These are phyloP conservation scores for Agelas oroides DNA, from an alignment of 37 sponge, comb jelly and placozoan genomes.

Conservation along the genomic window DNA sequence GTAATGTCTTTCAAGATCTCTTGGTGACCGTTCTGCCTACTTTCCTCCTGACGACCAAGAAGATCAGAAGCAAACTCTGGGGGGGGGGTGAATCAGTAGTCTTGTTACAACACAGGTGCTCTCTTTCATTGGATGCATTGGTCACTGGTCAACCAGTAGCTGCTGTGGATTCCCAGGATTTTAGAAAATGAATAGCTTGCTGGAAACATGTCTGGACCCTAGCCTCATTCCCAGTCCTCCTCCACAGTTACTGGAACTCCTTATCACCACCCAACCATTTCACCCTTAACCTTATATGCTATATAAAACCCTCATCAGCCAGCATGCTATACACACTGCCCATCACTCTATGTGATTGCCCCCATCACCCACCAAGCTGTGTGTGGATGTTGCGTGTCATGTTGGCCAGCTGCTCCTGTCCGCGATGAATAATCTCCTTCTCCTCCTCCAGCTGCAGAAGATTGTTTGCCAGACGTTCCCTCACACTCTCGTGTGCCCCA, in stretches of 20 bases:
- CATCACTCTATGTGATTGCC: too few species aligned
- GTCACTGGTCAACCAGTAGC: too few species aligned
- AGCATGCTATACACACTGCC: too few species aligned
- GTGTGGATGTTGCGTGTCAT: slow-evolving; percentile 55
- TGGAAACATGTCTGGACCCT: too few species aligned
- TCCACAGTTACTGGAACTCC: too few species aligned
- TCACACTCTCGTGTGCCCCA: slow-evolving; percentile 26
- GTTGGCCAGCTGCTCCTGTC: slow-evolving; percentile 68
- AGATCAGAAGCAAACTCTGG: slow-evolving; percentile 19
- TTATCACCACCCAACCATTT: too few species aligned
- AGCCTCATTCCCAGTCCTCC: too few species aligned
- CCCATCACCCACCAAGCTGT: slow-evolving; percentile 61
- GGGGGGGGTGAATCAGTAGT: background rate
- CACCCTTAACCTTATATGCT: too few species aligned
- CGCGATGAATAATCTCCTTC: slow-evolving; percentile 43
- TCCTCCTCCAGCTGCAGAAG: slow-evolving; percentile 49
- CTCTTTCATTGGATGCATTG: too few species aligned
- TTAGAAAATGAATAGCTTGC: too few species aligned
- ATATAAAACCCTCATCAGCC: too few species aligned
- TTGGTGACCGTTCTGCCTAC: slow-evolving; percentile 19
- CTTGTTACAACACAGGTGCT: background rate
- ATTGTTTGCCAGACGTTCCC: slow-evolving; percentile 38
- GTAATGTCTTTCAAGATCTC: slow-evolving; percentile 49
- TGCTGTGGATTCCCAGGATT: too few species aligned
- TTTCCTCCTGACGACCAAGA: slow-evolving; percentile 44